Percentiles rank a stretch among this genome's conserved stretches.
These are phyloP conservation scores for Eustalomyia histrio DNA, from an alignment of 2,888 invertebrate genomes.

Conservation along the genomic window DNA sequence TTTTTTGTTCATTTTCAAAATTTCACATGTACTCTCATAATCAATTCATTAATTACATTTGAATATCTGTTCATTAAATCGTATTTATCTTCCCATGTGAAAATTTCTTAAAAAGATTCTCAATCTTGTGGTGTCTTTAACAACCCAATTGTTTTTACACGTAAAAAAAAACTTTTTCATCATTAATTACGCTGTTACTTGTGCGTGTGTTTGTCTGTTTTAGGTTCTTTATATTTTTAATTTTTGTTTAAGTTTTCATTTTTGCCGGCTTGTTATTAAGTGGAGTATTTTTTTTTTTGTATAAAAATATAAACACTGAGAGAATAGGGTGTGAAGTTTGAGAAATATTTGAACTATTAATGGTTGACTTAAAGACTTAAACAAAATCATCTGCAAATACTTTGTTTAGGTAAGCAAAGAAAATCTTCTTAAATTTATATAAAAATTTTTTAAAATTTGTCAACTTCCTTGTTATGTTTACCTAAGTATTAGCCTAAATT, in stretches of 20 bases:
- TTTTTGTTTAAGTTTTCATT: constrained; percentile 12
- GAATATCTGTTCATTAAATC: background rate
- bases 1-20: background rate
- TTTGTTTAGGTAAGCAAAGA: no score
- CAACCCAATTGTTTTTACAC: constrained; percentile 39
- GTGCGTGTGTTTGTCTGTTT: background rate
- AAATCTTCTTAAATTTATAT: no score
- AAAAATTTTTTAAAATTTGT: no score
- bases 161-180: constrained; percentile 11
- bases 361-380: no score
- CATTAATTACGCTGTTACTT: constrained; percentile 41
- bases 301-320: constrained; percentile 15
- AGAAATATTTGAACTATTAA: no score
- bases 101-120: constrained; percentile 3
- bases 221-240: background rate
- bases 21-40: background rate
- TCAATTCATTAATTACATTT: constrained; percentile 35
- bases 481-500: no score
- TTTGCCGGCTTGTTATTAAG: background rate
- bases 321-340: no score
- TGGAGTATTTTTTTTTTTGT: no score
- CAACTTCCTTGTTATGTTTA: no score
- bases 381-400: no score
- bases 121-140: constrained; percentile 14
- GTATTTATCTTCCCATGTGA: background rate